A percentile compares a stretch with the other conserved stretches of the same genome.
Conservation (phyloP, 2,797 vertebrate genomes). For the Aselliscus stoliczkanus region DNA sequence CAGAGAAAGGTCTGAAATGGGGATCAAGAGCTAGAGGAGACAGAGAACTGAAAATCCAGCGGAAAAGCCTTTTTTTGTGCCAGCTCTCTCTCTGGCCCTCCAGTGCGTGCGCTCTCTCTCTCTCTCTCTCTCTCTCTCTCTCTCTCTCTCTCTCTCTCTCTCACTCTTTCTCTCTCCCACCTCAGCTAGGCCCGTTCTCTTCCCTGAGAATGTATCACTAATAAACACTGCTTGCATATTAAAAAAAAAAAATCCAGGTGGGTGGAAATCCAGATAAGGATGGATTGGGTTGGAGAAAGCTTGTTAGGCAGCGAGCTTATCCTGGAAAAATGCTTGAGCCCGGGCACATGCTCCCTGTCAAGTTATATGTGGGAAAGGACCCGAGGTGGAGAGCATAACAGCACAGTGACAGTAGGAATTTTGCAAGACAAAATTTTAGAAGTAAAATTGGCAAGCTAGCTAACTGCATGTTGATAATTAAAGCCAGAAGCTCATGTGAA, state of each 20-base stretch:
- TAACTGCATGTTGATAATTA: neutral
- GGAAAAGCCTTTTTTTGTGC: neutral
- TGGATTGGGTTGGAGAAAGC: neutral
- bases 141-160: no score
- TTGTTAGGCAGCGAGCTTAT: neutral
- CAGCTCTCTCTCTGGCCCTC: no score
- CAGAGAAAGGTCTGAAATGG: neutral
- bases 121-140: no score
- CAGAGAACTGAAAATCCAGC: neutral
- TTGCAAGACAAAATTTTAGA: neutral
- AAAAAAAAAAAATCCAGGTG: neutral
- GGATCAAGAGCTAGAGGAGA: neutral
- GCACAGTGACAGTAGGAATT: neutral
- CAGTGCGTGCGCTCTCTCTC: no score
- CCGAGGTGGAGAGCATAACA: neutral
- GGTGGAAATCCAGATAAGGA: neutral
- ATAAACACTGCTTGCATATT: no score
- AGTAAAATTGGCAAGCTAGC: neutral
- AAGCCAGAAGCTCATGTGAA: neutral
- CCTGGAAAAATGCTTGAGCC: neutral
- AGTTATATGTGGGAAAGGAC: neutral
- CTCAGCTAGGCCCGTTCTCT: no score
- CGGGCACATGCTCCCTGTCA: neutral
- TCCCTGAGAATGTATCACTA: no score
- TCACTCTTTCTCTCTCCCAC: no score